phyloP scores from a whole-genome alignment of 2,113 vertebrate genomes.

The Ptilorrhoa leucosticta region DNA sequence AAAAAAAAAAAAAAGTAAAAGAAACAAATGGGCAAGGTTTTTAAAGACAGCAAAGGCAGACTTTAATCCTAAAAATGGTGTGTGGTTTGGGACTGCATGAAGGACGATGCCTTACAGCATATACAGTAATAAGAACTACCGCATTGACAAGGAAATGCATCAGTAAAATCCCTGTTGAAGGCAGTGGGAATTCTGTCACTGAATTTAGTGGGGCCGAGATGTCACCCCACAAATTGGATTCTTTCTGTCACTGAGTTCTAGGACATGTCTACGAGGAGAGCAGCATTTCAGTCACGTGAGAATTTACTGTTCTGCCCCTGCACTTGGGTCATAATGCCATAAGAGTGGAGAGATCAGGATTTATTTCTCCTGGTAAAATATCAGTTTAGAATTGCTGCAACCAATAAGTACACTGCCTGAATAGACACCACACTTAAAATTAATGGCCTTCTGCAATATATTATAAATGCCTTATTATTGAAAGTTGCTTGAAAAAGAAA shows the following conservation, averaged over 20 bases:
- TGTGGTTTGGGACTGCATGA: neutral
- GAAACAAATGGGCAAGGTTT: neutral
- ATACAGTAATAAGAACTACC: neutral
- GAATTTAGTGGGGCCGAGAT: neutral
- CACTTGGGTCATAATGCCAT: neutral
- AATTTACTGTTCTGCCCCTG: neutral
- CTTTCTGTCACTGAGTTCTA: neutral
- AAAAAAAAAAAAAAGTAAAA: neutral
- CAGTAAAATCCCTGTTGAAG: neutral
- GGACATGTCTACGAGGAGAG: rapidly evolving
- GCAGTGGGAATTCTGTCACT: neutral
- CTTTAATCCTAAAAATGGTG: neutral
- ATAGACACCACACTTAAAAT: neutral
- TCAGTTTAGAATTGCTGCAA: neutral
- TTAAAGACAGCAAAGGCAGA: neutral
- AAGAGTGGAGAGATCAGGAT: neutral
- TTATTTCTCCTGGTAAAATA: conserved; percentile 4
- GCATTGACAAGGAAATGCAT: neutral
- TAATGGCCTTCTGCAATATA: neutral
- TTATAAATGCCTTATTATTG: neutral
- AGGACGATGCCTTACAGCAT: rapidly evolving
- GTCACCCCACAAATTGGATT: neutral
- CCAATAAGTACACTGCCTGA: neutral
- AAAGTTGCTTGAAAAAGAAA: neutral
- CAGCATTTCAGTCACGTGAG: neutral